phyloP scores from a whole-genome alignment of 2,797 vertebrate genomes.

The Leuciscus waleckii region DNA sequence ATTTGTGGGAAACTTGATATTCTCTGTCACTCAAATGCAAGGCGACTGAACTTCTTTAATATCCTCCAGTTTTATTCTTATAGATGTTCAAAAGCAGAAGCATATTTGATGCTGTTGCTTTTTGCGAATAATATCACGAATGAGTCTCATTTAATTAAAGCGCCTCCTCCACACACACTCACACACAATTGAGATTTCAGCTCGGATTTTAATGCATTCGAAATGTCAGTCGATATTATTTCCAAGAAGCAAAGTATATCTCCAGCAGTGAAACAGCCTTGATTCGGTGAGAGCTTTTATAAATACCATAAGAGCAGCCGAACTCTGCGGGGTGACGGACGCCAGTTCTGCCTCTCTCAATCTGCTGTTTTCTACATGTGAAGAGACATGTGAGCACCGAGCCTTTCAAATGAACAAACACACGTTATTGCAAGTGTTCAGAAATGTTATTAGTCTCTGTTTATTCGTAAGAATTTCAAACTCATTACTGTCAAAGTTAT shows the following conservation, averaged over 20 bases:
- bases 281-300: slow-evolving; percentile 11
- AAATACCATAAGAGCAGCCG: slow-evolving; percentile 24
- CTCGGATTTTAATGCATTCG: slow-evolving; percentile 14
- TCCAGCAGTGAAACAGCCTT: slow-evolving; percentile 8
- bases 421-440: too few species aligned
- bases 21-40: not conserved
- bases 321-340: not conserved
- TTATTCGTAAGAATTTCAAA: not conserved
- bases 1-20: not conserved
- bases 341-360: not conserved
- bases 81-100: not conserved
- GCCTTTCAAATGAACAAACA: not conserved
- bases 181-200: slow-evolving; percentile 3
- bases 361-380: not conserved
- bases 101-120: slow-evolving; percentile 8
- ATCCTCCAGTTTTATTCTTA: slow-evolving; percentile 1
- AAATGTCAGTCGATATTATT: slow-evolving; percentile 29
- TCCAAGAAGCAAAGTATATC: slow-evolving; percentile 18
- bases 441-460: not conserved
- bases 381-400: not conserved
- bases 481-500: not conserved
- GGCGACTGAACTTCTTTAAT: not conserved
- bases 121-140: slow-evolving; percentile 3
- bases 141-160: slow-evolving; percentile 25
- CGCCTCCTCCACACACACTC: not conserved